A percentile compares a stretch with the other conserved stretches of the same genome.
Evolutionary conservation across 1,140 invertebrate species (phyloP).

Genomic region (Battus philenor): DNA sequence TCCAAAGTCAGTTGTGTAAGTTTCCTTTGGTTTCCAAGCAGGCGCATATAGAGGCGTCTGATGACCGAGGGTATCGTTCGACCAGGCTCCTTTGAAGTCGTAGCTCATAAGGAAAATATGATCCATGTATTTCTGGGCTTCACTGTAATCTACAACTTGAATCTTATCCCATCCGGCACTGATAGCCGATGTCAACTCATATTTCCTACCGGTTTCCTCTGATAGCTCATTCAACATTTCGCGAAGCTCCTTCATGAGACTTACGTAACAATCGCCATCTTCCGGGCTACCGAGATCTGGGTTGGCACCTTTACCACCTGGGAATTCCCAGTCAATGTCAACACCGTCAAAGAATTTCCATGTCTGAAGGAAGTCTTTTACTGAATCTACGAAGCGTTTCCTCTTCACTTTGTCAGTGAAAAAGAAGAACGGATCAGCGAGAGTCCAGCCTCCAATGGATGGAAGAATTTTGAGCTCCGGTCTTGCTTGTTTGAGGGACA

Average conservation of each 20-base stretch:
- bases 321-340: conserved; percentile 70
- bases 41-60: conserved; percentile 60
- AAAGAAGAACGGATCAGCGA: conserved; percentile 71
- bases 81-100: conserved; percentile 69
- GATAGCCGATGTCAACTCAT: conserved; percentile 65
- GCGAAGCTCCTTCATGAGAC: conserved; percentile 62
- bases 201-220: conserved; percentile 55
- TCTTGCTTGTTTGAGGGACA: conserved; percentile 62
- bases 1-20: conserved; percentile 66
- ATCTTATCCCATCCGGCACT: conserved; percentile 70
- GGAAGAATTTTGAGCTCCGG: conserved; percentile 67
- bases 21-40: conserved; percentile 56
- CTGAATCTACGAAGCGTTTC: conserved; percentile 58
- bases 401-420: conserved; percentile 59
- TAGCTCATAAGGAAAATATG: conserved; percentile 70
- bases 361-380: conserved; percentile 63
- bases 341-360: conserved; percentile 73
- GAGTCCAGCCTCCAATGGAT: conserved; percentile 65
- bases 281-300: conserved; percentile 55
- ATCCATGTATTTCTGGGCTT: conserved; percentile 64
- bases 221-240: conserved; percentile 61
- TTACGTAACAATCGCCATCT: conserved; percentile 54
- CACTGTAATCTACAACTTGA: conserved; percentile 62
- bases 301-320: conserved; percentile 66
- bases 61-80: conserved; percentile 61